phyloP scores from a whole-genome alignment of 2,888 invertebrate species.

The Caenorhabditis virilis region DNA sequence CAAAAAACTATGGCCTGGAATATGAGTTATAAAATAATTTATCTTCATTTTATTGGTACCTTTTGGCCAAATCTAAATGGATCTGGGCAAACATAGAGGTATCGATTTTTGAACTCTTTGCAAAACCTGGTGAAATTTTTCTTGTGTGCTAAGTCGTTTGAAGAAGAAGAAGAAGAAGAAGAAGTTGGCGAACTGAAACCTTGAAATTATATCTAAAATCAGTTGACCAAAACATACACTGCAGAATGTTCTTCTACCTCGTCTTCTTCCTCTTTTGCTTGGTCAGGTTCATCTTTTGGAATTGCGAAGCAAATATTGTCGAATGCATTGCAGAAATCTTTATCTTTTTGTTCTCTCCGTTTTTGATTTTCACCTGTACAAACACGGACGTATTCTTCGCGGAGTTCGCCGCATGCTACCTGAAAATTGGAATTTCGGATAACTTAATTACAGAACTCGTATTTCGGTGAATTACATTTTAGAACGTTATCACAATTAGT shows the following conservation, averaged over 20 bases:
- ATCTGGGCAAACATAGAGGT: constrained; percentile 65
- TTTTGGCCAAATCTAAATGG: constrained; percentile 58
- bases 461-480: no score
- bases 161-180: background rate
- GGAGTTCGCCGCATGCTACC: constrained; percentile 57
- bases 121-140: constrained; percentile 57
- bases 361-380: constrained; percentile 36
- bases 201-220: background rate
- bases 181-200: background rate
- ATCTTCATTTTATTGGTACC: constrained; percentile 18
- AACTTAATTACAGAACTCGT: no score
- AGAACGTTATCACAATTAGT: no score
- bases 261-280: no score
- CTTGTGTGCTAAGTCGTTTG: no score
- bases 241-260: no score
- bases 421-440: no score
- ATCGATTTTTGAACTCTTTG: constrained; percentile 63
- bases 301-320: constrained; percentile 60
- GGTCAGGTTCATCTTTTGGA: constrained; percentile 27
- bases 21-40: background rate
- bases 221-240: background rate
- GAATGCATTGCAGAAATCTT: constrained; percentile 52
- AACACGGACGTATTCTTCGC: constrained; percentile 50
- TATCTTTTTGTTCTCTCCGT: constrained; percentile 29
- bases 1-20: constrained; percentile 64